Evolutionary conservation across 2,888 invertebrate genomes (phyloP).

Genomic region (Orchesella flavescens): DNA sequence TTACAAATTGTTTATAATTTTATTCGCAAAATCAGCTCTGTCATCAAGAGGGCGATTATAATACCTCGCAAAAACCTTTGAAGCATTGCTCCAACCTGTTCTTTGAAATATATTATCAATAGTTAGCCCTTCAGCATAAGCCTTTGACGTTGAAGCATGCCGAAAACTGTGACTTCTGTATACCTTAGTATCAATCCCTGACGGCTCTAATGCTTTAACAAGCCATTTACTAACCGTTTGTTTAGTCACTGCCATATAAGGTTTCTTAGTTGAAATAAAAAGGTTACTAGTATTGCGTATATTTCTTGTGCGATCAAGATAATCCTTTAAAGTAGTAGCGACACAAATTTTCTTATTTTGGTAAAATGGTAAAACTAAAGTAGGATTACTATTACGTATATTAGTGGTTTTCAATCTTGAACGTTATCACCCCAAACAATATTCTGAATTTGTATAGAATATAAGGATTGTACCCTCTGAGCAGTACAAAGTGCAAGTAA

Average conservation of each 20-base stretch:
- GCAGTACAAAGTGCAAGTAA: conserved; percentile 42
- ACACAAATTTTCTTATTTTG: conserved; percentile 11
- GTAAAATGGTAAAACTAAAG: no score
- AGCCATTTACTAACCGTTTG: conserved; percentile 35
- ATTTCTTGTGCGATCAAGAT: background rate
- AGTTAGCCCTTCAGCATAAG: background rate
- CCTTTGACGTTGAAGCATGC: conserved; percentile 23
- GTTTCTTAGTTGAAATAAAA: conserved; percentile 13
- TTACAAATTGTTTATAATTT: background rate
- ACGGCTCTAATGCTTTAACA: background rate
- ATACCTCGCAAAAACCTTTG: conserved; percentile 26
- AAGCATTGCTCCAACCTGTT: conserved; percentile 21
- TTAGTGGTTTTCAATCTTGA: conserved; percentile 23
- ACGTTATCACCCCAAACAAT: background rate
- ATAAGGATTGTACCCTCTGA: conserved; percentile 53
- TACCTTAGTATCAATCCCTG: conserved; percentile 1
- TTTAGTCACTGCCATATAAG: conserved; percentile 13
- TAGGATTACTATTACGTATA: conserved; percentile 1
- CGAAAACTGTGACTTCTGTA: conserved; percentile 36
- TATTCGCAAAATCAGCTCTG: no score
- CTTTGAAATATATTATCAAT: conserved; percentile 16
- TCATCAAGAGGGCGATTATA: conserved; percentile 9
- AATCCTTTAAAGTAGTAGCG: background rate
- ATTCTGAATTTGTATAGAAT: conserved; percentile 10
- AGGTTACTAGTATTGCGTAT: background rate